Evolutionary conservation across 2,797 vertebrate species (phyloP).

Genomic region (Gymnodraco acuticeps): DNA sequence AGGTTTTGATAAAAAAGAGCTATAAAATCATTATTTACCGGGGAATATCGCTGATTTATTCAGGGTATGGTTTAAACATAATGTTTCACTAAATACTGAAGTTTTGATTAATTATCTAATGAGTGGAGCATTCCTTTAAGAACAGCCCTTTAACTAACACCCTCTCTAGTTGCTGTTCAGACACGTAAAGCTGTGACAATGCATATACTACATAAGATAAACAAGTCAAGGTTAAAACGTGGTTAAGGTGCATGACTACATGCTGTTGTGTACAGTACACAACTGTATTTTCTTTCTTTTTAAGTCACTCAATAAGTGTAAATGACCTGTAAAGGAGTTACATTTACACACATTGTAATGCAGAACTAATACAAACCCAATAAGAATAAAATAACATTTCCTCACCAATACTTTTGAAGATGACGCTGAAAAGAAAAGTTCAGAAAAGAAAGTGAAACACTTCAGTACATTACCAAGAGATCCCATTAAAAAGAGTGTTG

Average conservation of each 20-base stretch:
- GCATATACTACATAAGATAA: neutral
- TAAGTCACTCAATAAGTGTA: neutral
- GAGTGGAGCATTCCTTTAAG: no score
- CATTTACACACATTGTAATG: neutral
- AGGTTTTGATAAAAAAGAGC: no score
- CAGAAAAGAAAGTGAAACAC: constrained; percentile 49
- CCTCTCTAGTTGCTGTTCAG: neutral
- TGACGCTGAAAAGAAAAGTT: constrained; percentile 8
- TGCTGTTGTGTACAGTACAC: neutral
- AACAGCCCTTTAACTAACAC: neutral
- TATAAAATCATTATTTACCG: no score
- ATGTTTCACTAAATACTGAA: no score
- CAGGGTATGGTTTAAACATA: no score
- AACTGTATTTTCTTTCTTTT: neutral
- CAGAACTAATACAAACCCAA: neutral
- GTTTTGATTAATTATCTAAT: no score
- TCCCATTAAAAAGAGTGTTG: constrained; percentile 59
- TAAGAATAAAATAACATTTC: neutral
- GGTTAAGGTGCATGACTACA: neutral
- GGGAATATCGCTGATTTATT: no score
- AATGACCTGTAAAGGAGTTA: neutral
- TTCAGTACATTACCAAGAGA: constrained; percentile 57
- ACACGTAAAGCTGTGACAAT: neutral
- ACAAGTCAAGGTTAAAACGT: neutral
- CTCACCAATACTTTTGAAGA: constrained; percentile 4